A percentile compares a stretch with the other conserved stretches of the same genome.
These are phyloP conservation scores for Phalangium opilio DNA, from an alignment of 2,888 invertebrate genomes.

Conservation along the genomic window DNA sequence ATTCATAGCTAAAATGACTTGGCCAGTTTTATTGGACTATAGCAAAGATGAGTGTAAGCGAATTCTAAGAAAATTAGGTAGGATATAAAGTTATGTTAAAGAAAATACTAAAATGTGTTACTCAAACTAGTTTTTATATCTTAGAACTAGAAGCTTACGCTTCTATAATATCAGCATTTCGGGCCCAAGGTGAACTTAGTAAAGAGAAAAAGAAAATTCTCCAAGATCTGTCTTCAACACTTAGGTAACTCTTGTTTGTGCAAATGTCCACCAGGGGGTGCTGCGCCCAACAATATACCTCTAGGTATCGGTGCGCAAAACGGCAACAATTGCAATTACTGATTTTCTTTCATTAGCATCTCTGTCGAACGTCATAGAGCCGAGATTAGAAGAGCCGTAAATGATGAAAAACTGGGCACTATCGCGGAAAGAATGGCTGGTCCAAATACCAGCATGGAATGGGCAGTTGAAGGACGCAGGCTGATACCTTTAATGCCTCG, in stretches of 20 bases:
- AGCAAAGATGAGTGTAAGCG: too few relatives aligned
- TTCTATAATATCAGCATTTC: constrained; percentile 69
- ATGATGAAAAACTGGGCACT: constrained; percentile 73
- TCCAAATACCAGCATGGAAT: constrained; percentile 45
- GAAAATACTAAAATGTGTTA: too few relatives aligned
- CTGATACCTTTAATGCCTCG: constrained; percentile 66
- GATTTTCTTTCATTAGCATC: constrained; percentile 45
- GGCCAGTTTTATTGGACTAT: too few relatives aligned
- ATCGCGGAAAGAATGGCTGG: constrained; percentile 58
- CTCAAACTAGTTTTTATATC: too few relatives aligned
- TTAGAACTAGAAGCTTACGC: constrained; percentile 83
- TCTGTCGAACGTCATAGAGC: constrained; percentile 79
- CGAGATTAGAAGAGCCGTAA: constrained; percentile 76
- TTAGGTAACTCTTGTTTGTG: too few relatives aligned
- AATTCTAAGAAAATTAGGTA: too few relatives aligned
- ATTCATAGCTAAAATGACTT: too few relatives aligned
- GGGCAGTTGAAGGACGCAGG: constrained; percentile 75
- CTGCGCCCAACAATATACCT: too few relatives aligned
- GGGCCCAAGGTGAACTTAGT: constrained; percentile 78
- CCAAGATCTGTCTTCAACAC: constrained; percentile 60
- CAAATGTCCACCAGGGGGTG: too few relatives aligned
- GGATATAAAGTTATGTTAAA: too few relatives aligned
- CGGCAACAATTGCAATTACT: too few relatives aligned
- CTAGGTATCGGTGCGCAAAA: too few relatives aligned
- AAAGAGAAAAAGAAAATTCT: constrained; percentile 67